Evolutionary conservation across 2,797 vertebrate genomes (phyloP).

Genomic region (Phrynocephalus guinanensis): DNA sequence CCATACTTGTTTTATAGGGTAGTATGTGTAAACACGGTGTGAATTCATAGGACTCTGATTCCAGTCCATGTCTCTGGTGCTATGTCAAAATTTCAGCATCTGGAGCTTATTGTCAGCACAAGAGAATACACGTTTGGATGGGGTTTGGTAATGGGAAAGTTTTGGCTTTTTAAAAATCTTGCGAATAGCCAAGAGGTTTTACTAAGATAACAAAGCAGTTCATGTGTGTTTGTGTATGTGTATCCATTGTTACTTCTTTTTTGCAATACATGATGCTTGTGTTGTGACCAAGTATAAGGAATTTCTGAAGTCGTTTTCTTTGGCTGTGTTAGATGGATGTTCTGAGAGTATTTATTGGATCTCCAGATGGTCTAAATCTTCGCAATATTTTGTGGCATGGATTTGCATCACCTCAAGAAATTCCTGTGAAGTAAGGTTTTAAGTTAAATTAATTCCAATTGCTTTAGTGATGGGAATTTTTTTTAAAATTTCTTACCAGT

Average conservation of each 20-base stretch:
- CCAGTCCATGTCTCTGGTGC: not conserved
- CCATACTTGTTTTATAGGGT: not conserved
- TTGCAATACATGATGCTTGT: not conserved
- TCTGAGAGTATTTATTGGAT: constrained; percentile 79
- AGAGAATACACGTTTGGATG: not conserved
- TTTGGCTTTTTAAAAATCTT: not conserved
- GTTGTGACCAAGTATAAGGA: not conserved
- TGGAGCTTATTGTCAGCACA: not conserved
- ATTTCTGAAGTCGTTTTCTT: constrained; percentile 18
- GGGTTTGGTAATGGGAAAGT: not conserved
- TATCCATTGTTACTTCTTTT: not conserved
- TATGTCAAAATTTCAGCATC: not conserved
- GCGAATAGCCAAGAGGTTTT: not conserved
- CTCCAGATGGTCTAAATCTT: constrained; percentile 80
- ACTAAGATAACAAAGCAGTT: too few species aligned
- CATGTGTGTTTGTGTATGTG: not conserved
- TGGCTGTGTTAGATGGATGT: constrained; percentile 75
- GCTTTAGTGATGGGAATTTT: not conserved
- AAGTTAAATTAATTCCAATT: not conserved
- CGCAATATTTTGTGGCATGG: constrained; percentile 85
- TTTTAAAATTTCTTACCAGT: not conserved
- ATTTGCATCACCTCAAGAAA: constrained; percentile 79
- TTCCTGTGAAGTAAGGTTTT: constrained; percentile 78
- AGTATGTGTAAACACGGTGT: not conserved
- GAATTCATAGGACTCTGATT: not conserved